Evolutionary conservation across 2,888 invertebrate genomes (phyloP), one percentile per base, ranked within the genome.

Genomic region (Sinohyriopsis cumingii): DNA sequence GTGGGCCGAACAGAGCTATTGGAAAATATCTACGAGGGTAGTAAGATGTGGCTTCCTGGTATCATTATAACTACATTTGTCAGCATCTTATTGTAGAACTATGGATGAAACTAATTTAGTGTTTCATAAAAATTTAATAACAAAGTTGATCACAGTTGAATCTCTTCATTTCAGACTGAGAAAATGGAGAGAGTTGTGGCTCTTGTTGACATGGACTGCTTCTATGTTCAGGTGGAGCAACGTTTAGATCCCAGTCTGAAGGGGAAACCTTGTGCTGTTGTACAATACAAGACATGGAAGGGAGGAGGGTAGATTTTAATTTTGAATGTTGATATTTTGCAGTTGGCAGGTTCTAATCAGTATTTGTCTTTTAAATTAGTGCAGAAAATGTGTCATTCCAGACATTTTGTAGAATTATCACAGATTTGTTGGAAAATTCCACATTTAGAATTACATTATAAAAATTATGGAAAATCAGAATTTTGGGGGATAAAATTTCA

Each of bases 181-280:
- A 71, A 22, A 53, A 84, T 84, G 82, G 84, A 85, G 19, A 80
- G 89, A 68, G 85, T 97, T 25, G 92, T 99, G 25, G 94, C 95
- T 59, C 92, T 99, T 65, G 94, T 99, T 65, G 99, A 99, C 89
- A 99, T 99, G 99, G 99, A 99, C 90, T 98, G 98, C 91, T 99
- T 99, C 91, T 99, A 97, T 90, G 99, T 98, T 84, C 99, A 99
- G 93, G 99, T 99, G 3, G 99, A 99, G 91, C 95, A 96, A 86
- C 94, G 96, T 88, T 91, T 95, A n/a, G 92, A 95, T 87, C 96
- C 98, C 0, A 91, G 92, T 72, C 91, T 95, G 77, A 92, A 92
- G 89, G 97, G 96, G 64, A 95, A 95, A 91, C 99, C 99, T 1
- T 93, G 98, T 73, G 98, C 96, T 67, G 99, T 99, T 6, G 97